These are phyloP conservation scores for Lamellibrachia satsuma DNA, from an alignment of 2,888 invertebrate species.

Conservation along the genomic window DNA sequence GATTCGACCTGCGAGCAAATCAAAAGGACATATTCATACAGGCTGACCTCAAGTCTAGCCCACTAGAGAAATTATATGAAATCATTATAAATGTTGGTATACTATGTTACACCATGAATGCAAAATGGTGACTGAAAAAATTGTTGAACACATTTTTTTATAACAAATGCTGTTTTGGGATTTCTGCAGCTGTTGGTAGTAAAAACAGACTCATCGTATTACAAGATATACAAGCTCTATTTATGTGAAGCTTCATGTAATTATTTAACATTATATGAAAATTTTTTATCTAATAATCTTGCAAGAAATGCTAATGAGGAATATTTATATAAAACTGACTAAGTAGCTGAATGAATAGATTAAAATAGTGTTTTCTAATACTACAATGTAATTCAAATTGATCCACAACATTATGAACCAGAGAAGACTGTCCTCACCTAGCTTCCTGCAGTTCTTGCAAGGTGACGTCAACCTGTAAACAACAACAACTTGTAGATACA, in stretches of 20 bases:
- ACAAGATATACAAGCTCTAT: too few species aligned
- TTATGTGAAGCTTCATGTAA: too few species aligned
- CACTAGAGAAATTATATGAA: background rate
- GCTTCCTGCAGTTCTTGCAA: conserved; percentile 72
- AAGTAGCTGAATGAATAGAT: too few species aligned
- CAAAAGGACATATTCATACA: background rate
- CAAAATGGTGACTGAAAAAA: background rate
- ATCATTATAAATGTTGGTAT: background rate
- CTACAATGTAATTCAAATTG: background rate
- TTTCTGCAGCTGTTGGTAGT: too few species aligned
- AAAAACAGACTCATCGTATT: too few species aligned
- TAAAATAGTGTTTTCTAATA: background rate
- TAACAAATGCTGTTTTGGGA: too few species aligned
- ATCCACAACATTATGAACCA: background rate
- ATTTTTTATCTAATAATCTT: too few species aligned
- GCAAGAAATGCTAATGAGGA: too few species aligned
- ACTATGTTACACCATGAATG: background rate
- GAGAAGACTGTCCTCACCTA: conserved; percentile 41
- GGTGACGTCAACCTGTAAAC: conserved; percentile 73
- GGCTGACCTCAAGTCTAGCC: too few species aligned
- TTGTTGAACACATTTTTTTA: too few species aligned
- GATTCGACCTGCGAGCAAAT: conserved; percentile 34
- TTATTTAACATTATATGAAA: too few species aligned
- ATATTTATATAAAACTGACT: too few species aligned
- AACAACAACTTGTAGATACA: conserved; percentile 20